Percentiles rank a stretch among this genome's conserved stretches.
phyloP scores from a whole-genome alignment of 2,797 vertebrate genomes.

The Meriones psammophilus region DNA sequence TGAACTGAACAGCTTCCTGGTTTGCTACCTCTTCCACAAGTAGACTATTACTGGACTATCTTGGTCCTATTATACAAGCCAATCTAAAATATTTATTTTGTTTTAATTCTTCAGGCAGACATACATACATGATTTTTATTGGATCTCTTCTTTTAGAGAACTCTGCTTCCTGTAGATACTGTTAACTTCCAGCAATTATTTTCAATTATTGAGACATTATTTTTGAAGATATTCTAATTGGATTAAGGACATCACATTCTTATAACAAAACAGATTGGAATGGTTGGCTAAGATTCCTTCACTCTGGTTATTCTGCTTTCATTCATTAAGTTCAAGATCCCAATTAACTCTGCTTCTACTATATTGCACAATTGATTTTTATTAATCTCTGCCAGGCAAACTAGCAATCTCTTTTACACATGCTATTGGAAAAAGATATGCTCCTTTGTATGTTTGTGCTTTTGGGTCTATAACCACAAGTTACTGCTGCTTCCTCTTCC shows the following conservation, averaged over 20 bases:
- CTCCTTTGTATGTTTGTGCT: neutral
- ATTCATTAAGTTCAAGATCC: neutral
- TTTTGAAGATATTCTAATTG: constrained; percentile 6
- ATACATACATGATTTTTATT: neutral
- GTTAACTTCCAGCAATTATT: neutral
- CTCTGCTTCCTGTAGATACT: neutral
- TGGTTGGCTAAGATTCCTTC: neutral
- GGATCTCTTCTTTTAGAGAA: neutral
- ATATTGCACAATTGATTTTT: neutral
- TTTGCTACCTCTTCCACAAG: neutral
- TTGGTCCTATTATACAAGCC: neutral
- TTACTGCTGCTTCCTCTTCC: too few relatives aligned
- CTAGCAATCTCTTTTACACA: neutral
- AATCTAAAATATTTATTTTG: neutral
- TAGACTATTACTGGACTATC: neutral
- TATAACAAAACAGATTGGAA: neutral
- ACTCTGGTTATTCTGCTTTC: neutral
- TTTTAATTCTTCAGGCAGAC: neutral
- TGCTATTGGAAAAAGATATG: neutral
- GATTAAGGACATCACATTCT: neutral
- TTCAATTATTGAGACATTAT: neutral
- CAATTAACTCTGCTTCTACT: neutral
- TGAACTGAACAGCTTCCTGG: neutral
- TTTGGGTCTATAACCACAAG: neutral
- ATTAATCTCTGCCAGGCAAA: constrained; percentile 32